phyloP scores from a whole-genome alignment of 2,113 vertebrate genomes.

The Pterophyllum scalare region DNA sequence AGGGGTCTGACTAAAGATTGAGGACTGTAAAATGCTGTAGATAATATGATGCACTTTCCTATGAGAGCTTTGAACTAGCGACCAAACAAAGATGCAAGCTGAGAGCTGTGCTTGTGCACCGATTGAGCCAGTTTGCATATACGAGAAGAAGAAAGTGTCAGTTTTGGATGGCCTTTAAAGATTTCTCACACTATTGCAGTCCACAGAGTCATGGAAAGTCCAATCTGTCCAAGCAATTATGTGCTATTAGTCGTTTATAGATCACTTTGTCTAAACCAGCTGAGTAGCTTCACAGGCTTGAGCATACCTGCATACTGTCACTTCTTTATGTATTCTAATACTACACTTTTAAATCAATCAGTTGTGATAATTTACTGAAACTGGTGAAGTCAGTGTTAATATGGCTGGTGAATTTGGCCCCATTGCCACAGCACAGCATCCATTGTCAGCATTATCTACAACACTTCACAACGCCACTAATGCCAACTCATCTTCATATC shows the following conservation, averaged over 20 bases:
- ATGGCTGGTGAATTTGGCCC: neutral
- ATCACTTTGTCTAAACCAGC: slow-evolving; percentile 12
- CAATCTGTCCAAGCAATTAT: neutral
- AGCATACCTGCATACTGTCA: neutral
- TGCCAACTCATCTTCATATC: neutral
- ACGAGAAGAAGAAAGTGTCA: neutral
- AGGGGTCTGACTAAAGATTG: slow-evolving; percentile 38
- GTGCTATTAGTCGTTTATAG: neutral
- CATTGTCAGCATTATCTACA: slow-evolving; percentile 18
- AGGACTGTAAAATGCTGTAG: slow-evolving; percentile 18
- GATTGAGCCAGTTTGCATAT: slow-evolving; percentile 23
- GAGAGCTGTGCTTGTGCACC: slow-evolving; percentile 8
- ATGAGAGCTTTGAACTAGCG: slow-evolving; percentile 28
- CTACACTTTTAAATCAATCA: neutral
- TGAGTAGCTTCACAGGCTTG: neutral
- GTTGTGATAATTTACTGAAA: slow-evolving; percentile 5
- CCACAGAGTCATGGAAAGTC: neutral
- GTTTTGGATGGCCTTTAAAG: neutral
- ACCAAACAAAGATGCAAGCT: slow-evolving; percentile 12
- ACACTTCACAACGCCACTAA: neutral
- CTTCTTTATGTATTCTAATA: neutral
- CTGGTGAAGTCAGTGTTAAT: slow-evolving; percentile 32
- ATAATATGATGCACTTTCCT: slow-evolving; percentile 28
- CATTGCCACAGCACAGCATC: neutral
- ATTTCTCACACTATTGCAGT: neutral